Percentiles rank a stretch among this genome's conserved stretches.
Conservation (phyloP, 2,888 invertebrate genomes). For the Scrobipalpa costella region DNA sequence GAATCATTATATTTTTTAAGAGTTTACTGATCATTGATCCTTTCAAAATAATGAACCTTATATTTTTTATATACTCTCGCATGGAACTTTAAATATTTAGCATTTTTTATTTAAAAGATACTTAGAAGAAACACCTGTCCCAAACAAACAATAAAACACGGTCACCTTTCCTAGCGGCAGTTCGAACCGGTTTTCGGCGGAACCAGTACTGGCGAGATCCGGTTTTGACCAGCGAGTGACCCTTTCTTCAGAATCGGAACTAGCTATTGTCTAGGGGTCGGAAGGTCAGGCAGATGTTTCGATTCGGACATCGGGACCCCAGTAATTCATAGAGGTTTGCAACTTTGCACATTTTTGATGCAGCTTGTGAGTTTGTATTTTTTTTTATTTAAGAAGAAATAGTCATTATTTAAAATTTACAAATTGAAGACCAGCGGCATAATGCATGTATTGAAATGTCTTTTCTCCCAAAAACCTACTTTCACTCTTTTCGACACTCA, state of each 20-base stretch:
- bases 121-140: neutral
- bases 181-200: conserved; percentile 52
- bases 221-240: conserved; percentile 67
- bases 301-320: neutral
- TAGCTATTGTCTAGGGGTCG: conserved; percentile 49
- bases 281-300: conserved; percentile 65
- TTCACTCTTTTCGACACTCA: too few species aligned
- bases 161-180: conserved; percentile 34
- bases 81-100: too few species aligned
- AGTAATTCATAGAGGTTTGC: neutral
- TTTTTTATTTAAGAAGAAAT: too few species aligned
- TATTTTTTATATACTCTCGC: too few species aligned
- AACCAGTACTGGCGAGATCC: conserved; percentile 56
- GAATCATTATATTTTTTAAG: too few species aligned
- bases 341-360: neutral
- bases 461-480: too few species aligned
- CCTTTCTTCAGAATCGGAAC: conserved; percentile 45
- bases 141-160: conserved; percentile 1
- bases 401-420: too few species aligned
- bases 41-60: conserved; percentile 5
- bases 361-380: too few species aligned
- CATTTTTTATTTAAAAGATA: too few species aligned
- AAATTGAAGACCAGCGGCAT: too few species aligned
- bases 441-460: too few species aligned
- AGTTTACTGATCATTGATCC: too few species aligned